These are phyloP conservation scores for Gasterosteus nipponicus DNA, from an alignment of 2,113 vertebrate species.

Conservation along the genomic window DNA sequence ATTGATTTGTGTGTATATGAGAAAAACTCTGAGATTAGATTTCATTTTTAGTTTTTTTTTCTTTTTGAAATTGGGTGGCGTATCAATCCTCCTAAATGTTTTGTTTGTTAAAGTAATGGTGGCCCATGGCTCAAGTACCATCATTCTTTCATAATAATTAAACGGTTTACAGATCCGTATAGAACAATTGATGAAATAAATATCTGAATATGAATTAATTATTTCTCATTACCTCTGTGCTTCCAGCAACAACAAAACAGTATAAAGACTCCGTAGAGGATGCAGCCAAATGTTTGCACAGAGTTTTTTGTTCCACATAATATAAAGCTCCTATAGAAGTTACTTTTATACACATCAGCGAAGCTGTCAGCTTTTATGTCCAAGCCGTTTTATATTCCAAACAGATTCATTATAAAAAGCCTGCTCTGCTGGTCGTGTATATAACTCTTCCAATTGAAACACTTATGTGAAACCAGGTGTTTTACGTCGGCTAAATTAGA, in stretches of 20 bases:
- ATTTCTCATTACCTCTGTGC: background rate
- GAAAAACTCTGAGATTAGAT: background rate
- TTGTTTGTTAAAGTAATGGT: background rate
- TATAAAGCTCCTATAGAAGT: constrained; percentile 21
- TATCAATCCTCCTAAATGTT: background rate
- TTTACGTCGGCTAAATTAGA: constrained; percentile 33
- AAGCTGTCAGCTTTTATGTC: constrained; percentile 25
- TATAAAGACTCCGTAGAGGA: background rate
- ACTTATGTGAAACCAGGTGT: constrained; percentile 27
- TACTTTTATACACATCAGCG: constrained; percentile 45
- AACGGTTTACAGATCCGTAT: background rate
- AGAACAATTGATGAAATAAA: background rate
- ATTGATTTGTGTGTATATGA: background rate
- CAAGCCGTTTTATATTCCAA: constrained; percentile 24
- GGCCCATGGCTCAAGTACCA: background rate
- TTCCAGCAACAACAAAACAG: background rate
- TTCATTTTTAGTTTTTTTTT: background rate
- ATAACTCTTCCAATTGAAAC: constrained; percentile 11
- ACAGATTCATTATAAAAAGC: constrained; percentile 9
- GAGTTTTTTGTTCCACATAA: constrained; percentile 18
- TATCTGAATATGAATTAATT: background rate
- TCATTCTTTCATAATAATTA: background rate
- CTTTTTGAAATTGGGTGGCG: background rate
- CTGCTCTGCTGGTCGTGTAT: constrained; percentile 2
- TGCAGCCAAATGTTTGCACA: constrained; percentile 4